Conservation (phyloP, 2,888 invertebrate species). For the Eupeodes latifasciatus region DNA sequence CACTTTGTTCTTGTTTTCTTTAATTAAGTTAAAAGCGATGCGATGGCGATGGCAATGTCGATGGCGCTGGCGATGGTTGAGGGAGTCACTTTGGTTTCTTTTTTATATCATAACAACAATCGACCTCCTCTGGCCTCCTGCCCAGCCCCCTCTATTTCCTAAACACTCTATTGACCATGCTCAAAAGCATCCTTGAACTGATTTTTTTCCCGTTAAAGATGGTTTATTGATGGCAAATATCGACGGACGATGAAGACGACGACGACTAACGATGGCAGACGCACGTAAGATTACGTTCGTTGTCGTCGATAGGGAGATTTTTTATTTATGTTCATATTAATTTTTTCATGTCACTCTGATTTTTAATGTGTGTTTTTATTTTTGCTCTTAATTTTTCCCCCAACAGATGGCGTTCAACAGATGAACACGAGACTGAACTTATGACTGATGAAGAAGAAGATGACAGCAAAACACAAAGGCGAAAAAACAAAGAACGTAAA, state of each 20-base stretch:
- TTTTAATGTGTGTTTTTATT: slow-evolving; percentile 6
- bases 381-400: neutral
- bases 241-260: neutral
- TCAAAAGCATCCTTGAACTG: slow-evolving; percentile 74
- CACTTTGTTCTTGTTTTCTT: slow-evolving; percentile 39
- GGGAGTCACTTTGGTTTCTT: slow-evolving; percentile 11
- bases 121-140: neutral
- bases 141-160: neutral
- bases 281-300: neutral
- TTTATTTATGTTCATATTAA: slow-evolving; percentile 30
- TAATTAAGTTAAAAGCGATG: slow-evolving; percentile 69
- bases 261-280: too few relatives aligned
- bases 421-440: slow-evolving; percentile 81
- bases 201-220: slow-evolving; percentile 36
- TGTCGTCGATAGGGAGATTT: neutral
- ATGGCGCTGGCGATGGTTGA: slow-evolving; percentile 3
- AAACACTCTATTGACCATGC: slow-evolving; percentile 32
- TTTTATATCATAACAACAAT: slow-evolving; percentile 1
- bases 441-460: slow-evolving; percentile 80
- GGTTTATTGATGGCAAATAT: neutral
- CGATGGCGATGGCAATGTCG: too few relatives aligned
- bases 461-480: slow-evolving; percentile 66
- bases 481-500: slow-evolving; percentile 71
- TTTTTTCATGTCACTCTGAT: slow-evolving; percentile 36
- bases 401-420: slow-evolving; percentile 78